Evolutionary conservation across 2,113 vertebrate genomes (phyloP), one percentile per base, ranked within the genome.

Genomic region (Phylloscopus trochilus): DNA sequence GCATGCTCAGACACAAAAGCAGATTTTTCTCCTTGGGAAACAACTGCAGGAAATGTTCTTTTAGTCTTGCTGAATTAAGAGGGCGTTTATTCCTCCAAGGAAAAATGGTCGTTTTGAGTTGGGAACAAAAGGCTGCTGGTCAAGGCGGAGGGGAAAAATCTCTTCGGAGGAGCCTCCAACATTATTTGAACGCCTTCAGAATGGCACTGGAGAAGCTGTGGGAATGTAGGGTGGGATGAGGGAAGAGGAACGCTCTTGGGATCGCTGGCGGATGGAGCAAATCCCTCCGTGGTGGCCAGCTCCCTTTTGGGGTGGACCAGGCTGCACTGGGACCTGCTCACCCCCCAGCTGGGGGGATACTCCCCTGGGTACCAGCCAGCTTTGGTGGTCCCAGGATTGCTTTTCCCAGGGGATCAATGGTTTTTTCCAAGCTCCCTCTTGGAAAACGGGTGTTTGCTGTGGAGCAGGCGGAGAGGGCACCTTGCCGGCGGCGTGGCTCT

Each of bases 261-360:
- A 55, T 13, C 0, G 0, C 14, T 13, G 41, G 52, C 0, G 0
- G 24, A 41, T 9, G 27, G 1, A 43, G 19, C 58, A 53, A 43
- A 43, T 18, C 4, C 37, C 26, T 77, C 46, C 0, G 2, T 2
- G 11, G 21, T 23, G 43, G 33, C 47, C 26, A 31, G 46, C 27
- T 18, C 30, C 3, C 13, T 9, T 66, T 23, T 43, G 30, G 35
- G 64, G 33, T 26, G 58, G 11, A 37, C 7, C 24, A 20, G 26
- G 21, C 24, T 9, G 8, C 37, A 15, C 0, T 0, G 23, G 11
- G 26, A 53, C 28, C 51, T 31, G 30, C 55, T 58, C 3, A 0
- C 3, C 12, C 6, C 33, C 13, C 20, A 6, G 9, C 14, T 41
- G 15, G 31, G 23, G 47, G 51, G 35, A 5, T 33, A 8, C 51